Evolutionary conservation across 2,888 invertebrate genomes (phyloP), one percentile per base, ranked within the genome.

Genomic region (Eurytoma californica): DNA sequence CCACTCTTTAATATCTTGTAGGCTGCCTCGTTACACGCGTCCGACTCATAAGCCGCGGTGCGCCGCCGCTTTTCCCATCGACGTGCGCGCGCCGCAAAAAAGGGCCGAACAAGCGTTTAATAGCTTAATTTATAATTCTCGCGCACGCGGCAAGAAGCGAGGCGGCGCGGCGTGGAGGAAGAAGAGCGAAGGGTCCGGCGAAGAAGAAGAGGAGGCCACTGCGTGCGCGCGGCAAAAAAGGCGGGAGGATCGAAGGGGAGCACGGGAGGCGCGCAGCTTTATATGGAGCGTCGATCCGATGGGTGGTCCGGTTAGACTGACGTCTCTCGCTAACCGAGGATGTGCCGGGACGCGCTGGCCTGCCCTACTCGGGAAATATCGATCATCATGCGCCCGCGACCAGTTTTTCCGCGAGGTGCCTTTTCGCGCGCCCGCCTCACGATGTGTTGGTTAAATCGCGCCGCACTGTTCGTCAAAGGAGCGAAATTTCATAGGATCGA

Each of bases 71-170:
- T 80, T 39, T 80, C 63, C 77, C 77, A 80, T 77, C 74, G 57
- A 3, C 39, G 24, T 16, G 16, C 47, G 30, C 60, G 24, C 47
- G 30, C 60, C 49, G 70, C 72, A 80, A 80, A 80, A 39, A 80
- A 84, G 82, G 72, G 75, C 72, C 61, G 84, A 83, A 86, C 85
- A 85, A 85, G 86, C 84, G 85, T 87, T 87, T 88, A 88, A 89
- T 88, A 88, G 87, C 87, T 88, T 88, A 88, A 89, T 89, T 88
- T 88, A 88, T 87, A 89, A 89, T 88, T 88, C 87, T 85, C 86
- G 82, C 83, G 72, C 79, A 83, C 80, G 77, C 72, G 58, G 69
- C 58, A 49, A 79, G 74, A 65, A 79, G 75, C 55, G 30, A 51
- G 5, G 30, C 47, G 18, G 18, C 24, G 53, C n/a, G 14, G 53